Base-by-base conservation (phyloP, 2,797 vertebrate species). In the Anguilla pacifica region DNA sequence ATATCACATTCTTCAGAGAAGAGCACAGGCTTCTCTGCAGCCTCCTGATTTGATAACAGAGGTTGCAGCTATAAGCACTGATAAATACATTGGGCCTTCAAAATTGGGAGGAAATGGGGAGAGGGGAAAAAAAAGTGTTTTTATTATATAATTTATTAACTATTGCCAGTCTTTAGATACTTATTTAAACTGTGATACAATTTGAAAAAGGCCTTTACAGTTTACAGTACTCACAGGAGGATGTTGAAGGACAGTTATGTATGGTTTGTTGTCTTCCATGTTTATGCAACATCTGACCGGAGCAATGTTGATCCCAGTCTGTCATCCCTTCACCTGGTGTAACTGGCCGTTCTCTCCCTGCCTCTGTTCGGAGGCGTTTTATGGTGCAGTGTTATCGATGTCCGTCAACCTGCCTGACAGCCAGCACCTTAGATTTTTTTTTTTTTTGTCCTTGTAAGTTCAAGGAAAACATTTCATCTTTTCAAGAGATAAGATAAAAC, bases 391-490 rank as follows among this genome's bases (percentile, higher is more conserved):
- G 86, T 94, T 95, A 95, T 95, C 95, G 92, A 90, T 86, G 91
- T 92, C 92, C 90, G 93, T 95, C 94, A 93, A 89, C 91, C 91
- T 90, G 83, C 90, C 43, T 89, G 91, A 94, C 91, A 91, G 92
- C 92, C 1, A 92, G 91, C 90, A 89, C 92, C 91, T 95, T 89
- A 94, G 92, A 92, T 94, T 89, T 91, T 89, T 91, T 93, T 92
- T 93, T 93, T 94, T 92, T 46, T 86, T 90, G 95, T 95, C 95
- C 95, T 95, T 96, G 87, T 90, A 90, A 91, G 93, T 96, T 96
- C 94, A 95, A 94, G 93, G 95, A 91, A 95, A 91, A 90, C 85
- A 92, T 93, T 91, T 95, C 94, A 95, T 96, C 94, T 95, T n/a
- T 93, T 92, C 92, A 90, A 91, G 92, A 94, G 96, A 96, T 96